Conservation (phyloP, 2,113 vertebrate species). For the Microcebus griseorufus region DNA sequence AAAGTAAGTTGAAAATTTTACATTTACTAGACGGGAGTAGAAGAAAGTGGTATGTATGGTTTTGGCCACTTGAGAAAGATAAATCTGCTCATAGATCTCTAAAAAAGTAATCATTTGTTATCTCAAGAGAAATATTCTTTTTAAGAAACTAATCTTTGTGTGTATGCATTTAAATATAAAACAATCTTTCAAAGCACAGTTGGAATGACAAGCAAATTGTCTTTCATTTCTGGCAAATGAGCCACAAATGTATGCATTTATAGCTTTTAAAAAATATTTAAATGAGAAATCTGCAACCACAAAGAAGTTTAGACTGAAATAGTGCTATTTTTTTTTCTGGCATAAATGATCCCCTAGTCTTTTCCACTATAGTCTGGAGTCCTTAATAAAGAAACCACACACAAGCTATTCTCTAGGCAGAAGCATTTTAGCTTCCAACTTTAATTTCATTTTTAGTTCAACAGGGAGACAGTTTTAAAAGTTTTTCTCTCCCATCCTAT, state of each 20-base stretch:
- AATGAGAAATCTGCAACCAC: constrained; percentile 42
- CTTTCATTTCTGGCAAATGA: constrained; percentile 50
- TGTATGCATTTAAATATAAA: constrained; percentile 34
- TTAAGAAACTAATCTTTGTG: not conserved
- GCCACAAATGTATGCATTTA: constrained; percentile 28
- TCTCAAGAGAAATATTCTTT: constrained; percentile 19
- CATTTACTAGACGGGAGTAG: not conserved
- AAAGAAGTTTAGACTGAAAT: constrained; percentile 53
- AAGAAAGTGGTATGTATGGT: not conserved
- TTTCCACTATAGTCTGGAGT: not conserved
- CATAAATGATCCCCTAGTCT: not conserved
- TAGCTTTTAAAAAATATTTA: constrained; percentile 6
- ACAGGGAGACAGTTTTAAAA: constrained; percentile 24
- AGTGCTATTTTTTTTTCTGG: constrained; percentile 2
- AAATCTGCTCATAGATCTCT: not conserved
- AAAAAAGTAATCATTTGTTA: constrained; percentile 26
- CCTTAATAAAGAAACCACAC: constrained; percentile 54
- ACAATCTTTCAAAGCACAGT: constrained; percentile 29
- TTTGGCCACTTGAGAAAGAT: not conserved
- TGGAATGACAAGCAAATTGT: constrained; percentile 21
- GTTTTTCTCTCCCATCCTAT: not conserved
- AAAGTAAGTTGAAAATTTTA: not conserved
- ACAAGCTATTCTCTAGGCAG: constrained; percentile 44
- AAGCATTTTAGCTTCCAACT: constrained; percentile 27
- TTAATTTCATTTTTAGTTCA: constrained; percentile 43